Base-by-base conservation (phyloP, 23 tunicate species). In the Botrylloides violaceus region DNA sequence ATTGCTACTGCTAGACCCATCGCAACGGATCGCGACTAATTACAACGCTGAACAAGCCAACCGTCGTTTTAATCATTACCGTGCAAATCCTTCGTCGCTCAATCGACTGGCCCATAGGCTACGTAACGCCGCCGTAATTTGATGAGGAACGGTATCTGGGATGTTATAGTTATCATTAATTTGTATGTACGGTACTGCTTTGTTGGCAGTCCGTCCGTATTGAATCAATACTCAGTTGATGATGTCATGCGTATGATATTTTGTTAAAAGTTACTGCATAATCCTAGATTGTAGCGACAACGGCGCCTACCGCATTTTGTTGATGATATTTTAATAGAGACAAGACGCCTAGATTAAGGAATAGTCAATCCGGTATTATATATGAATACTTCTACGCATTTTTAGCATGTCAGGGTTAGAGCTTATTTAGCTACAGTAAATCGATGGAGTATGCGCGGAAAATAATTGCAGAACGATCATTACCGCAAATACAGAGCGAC, bases 21-120 rank as follows among this genome's bases (percentile, higher is more conserved):
- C 53, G 15, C 15, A 43, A 43, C 53, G 53, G 53, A 43, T 43
- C 15, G 53, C 9, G 15, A 43, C 53, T 43, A 43, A 43, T 43
- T 43, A 43, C 15, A 43, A 9, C 53, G 53, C 53, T 43, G 53
- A 43, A 43, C 53, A 43, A 7, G 53, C 53, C 53, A 43, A 15
- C 53, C 53, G 15, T 43, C 53, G 53, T 43, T 15, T 43, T 43
- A 43, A 43, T 43, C 53, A 15, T 15, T 43, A 43, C 15, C 53
- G 53, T 43, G 53, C 53, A 43, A 43, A 43, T 43, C 53, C 53
- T 43, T 9, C 15, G 53, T 9, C 15, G 53, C 53, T 9, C 53
- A 15, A 43, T 43, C 53, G 53, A 43, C 53, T 43, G 53, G 53
- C 53, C 53, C 53, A 43, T 43, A 43, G 53, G 53, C 53, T 43